Evolutionary conservation across 2,888 invertebrate genomes (phyloP), one percentile per base, ranked within the genome.

Genomic region (Clanis bilineata): DNA sequence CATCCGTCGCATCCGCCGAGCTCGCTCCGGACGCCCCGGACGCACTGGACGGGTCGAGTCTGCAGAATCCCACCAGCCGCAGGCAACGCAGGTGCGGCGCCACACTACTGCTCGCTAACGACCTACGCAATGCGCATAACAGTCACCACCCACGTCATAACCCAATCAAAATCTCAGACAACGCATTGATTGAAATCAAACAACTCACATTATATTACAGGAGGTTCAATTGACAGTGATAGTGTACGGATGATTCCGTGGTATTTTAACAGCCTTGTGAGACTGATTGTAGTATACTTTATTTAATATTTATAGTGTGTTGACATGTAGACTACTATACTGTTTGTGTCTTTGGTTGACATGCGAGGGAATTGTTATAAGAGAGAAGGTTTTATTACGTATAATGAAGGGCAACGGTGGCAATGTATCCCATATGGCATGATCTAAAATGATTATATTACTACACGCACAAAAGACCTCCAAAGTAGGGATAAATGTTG

Each of bases 41-140:
- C n/a, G n/a, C n/a, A n/a, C n/a, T n/a, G n/a, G n/a, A n/a, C n/a
- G n/a, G n/a, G 56, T 62, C 47, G 47, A 64, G 66, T 39, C 72
- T 74, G 39, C 72, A 72, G 70, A 74, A 80, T 5, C 78, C 68
- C 58, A 65, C 59, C n/a, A 57, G 57, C n/a, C 73, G 75, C 69
- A 82, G 66, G 58, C 67, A 63, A 62, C 66, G 67, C 69, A 76
- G 60, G 67, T 79, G 83, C 59, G 73, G 72, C 39, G 64, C 66
- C 61, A 82, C 72, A 64, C 79, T 64, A 28, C 56, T 54, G 12
- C 69, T 69, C 32, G 74, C 73, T 57, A 54, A 43, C 2, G 72
- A 65, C 68, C 68, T 70, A 61, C 6, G 22, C 5, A 23, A 5
- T 21, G 44, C 18, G 9, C n/a, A 28, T 9, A 51, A 15, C n/a